Base-by-base conservation (phyloP, 1,140 invertebrate species). In the Microplitis mediator region DNA sequence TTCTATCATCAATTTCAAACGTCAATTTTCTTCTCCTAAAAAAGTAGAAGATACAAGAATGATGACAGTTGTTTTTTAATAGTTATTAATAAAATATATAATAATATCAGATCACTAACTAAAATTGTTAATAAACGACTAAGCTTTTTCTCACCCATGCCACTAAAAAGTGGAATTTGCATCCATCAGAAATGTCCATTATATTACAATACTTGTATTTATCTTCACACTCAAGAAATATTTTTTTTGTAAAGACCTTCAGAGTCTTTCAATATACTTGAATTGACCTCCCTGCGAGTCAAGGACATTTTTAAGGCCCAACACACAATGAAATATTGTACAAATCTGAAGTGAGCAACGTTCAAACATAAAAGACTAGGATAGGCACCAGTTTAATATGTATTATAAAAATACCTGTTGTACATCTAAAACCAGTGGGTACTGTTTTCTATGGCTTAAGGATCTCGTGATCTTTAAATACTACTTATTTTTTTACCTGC, bases 301-400 rank as follows among this genome's bases (percentile, higher is more conserved):
- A 72, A 72, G 70, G 70, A 72, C 70, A 72, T 72, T 69, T 69
- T 69, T 69, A 14, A 58, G 65, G 65, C 65, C 32, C 50, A 67
- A 67, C 65, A 67, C 16, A 67, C 31, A 62, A 54, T 16, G 13
- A 35, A 39, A 67, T 50, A 67, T 67, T 67, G 23, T 67, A 67
- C 65, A 67, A 67, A 52, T 67, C 50, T 67, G 2, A 54, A 67
- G 65, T 67, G 62, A 64, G 16, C 34, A 45, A 67, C 54, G 50
- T 56, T 35, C n/a, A n/a, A 31, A 63, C 8, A 31, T 23, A 13
- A 69, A 56, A 64, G 61, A 54, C 23, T 36, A 8, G 62, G 58
- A 31, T 34, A 52, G 62, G 16, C 61, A 54, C 51, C 50, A 64
- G 54, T 32, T 23, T 39, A 16, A 64, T 54, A 23, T 23, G 23